These are phyloP conservation scores for Limonius californicus DNA, from an alignment of 1,140 invertebrate genomes.

Conservation along the genomic window DNA sequence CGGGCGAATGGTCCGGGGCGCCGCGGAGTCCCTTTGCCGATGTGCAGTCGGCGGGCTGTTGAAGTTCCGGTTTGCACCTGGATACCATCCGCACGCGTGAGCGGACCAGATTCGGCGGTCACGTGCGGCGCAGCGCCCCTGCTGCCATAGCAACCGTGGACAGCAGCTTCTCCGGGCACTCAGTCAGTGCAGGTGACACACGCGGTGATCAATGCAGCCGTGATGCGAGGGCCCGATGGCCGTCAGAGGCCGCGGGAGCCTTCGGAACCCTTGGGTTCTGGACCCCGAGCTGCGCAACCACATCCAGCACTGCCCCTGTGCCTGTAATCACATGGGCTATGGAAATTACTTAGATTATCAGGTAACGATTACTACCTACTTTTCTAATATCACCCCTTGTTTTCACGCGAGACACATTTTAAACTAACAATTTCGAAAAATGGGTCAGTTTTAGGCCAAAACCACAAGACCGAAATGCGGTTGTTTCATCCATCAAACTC, in stretches of 20 bases:
- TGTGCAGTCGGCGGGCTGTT: not conserved
- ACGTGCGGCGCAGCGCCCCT: slow-evolving; percentile 42
- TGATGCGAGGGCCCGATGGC: slow-evolving; percentile 36
- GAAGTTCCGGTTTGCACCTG: not conserved
- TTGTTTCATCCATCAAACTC: too few species aligned
- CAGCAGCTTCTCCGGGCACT: slow-evolving; percentile 30
- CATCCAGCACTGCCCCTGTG: slow-evolving; percentile 80
- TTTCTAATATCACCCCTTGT: too few species aligned
- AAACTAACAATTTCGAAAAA: too few species aligned
- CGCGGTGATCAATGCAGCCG: slow-evolving; percentile 39
- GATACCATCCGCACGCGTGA: slow-evolving; percentile 24
- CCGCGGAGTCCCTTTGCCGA: not conserved
- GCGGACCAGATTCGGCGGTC: slow-evolving; percentile 43
- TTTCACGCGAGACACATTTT: too few species aligned
- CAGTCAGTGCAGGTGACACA: slow-evolving; percentile 35
- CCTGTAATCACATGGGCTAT: slow-evolving; percentile 88
- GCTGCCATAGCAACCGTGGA: slow-evolving; percentile 44
- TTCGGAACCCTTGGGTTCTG: slow-evolving; percentile 39
- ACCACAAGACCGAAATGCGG: too few species aligned
- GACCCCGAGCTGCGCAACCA: slow-evolving; percentile 77
- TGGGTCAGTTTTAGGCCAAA: too few species aligned
- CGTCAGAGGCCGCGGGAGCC: slow-evolving; percentile 34
- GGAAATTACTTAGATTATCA: slow-evolving; percentile 88
- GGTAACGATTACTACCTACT: too few species aligned
- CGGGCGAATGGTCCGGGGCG: not conserved